A percentile compares a stretch with the other conserved stretches of the same genome.
phyloP scores from a whole-genome alignment of 1,140 invertebrate genomes.

The Cydia splendana region DNA sequence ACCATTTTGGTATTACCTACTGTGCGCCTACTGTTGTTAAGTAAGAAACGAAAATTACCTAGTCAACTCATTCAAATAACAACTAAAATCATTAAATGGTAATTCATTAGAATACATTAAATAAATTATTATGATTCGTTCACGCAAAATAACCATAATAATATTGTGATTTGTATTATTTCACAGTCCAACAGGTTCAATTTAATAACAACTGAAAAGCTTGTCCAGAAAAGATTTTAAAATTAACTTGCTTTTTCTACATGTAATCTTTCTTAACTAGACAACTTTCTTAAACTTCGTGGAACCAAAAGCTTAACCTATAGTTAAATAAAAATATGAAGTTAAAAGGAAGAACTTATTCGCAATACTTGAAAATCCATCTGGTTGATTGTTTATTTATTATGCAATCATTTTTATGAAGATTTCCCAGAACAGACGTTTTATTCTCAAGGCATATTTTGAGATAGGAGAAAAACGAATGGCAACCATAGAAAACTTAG shows the following conservation, averaged over 20 bases:
- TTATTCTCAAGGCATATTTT: background rate
- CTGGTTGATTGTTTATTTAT: conserved; percentile 27
- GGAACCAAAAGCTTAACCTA: background rate
- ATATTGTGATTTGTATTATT: too few species aligned
- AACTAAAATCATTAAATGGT: too few species aligned
- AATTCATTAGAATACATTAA: too few species aligned
- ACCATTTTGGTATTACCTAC: too few species aligned
- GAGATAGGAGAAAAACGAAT: background rate
- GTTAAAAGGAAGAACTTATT: conserved; percentile 21
- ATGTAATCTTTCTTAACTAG: background rate
- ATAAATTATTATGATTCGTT: too few species aligned
- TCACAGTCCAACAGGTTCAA: background rate
- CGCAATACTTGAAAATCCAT: conserved; percentile 21
- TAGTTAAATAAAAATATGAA: conserved; percentile 22
- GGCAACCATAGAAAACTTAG: background rate
- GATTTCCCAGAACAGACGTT: conserved; percentile 2
- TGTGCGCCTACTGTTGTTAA: too few species aligned
- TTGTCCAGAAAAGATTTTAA: background rate
- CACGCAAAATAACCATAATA: too few species aligned
- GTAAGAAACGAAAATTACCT: too few species aligned
- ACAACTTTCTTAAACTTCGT: background rate
- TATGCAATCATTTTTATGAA: background rate
- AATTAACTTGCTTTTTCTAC: background rate
- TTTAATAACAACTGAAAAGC: background rate
- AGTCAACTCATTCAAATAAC: too few species aligned